phyloP scores from a whole-genome alignment of 2,797 vertebrate species.

The Brotula barbata region DNA sequence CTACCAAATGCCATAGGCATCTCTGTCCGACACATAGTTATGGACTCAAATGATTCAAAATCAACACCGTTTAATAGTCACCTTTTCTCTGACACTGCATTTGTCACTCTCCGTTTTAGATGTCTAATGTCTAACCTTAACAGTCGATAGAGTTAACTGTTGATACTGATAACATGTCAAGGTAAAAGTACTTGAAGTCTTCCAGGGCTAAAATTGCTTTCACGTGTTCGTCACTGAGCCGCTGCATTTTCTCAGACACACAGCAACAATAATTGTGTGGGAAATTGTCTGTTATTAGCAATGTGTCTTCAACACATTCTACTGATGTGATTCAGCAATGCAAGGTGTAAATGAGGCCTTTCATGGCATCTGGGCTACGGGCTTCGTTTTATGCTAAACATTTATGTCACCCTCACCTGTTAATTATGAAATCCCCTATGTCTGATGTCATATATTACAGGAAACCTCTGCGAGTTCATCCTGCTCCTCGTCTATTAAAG shows the following conservation, averaged over 20 bases:
- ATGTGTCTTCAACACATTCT: too few relatives aligned
- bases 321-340: too few relatives aligned
- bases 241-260: constrained; percentile 5
- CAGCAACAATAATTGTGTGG: neutral
- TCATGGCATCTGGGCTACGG: too few relatives aligned
- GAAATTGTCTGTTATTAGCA: too few relatives aligned
- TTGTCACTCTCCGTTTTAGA: constrained; percentile 25
- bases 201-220: constrained; percentile 5
- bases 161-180: constrained; percentile 13
- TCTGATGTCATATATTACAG: constrained; percentile 31
- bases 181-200: constrained; percentile 4
- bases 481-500: constrained; percentile 40
- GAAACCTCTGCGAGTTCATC: constrained; percentile 29
- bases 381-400: too few relatives aligned
- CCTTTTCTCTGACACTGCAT: constrained; percentile 14
- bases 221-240: too few relatives aligned
- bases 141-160: constrained; percentile 34
- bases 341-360: too few relatives aligned
- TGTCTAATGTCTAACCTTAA: constrained; percentile 25
- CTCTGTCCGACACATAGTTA: constrained; percentile 43
- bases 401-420: constrained; percentile 5
- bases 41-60: constrained; percentile 31
- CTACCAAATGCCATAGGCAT: constrained; percentile 52
- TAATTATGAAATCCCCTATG: constrained; percentile 22
- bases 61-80: constrained; percentile 28